Conservation (phyloP, 2,113 vertebrate species). For the Galeopterus variegatus region DNA sequence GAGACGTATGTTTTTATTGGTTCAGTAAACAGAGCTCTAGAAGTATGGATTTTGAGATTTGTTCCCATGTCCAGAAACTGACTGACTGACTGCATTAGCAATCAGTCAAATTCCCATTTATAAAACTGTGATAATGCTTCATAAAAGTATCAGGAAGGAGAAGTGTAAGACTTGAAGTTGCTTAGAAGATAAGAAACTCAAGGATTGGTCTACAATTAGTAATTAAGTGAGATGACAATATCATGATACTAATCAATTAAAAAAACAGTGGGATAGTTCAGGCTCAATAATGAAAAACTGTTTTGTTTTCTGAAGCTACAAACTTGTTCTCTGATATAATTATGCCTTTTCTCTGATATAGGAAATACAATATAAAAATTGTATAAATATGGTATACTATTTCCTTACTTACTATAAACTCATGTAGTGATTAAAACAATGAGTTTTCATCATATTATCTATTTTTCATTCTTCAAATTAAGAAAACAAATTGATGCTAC, state of each 20-base stretch:
- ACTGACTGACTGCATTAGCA: neutral
- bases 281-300: neutral
- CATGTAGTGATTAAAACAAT: constrained; percentile 19
- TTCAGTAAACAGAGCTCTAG: neutral
- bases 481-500: constrained; percentile 35
- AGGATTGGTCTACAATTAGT: neutral
- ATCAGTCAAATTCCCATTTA: neutral
- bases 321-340: neutral
- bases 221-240: neutral
- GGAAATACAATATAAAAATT: constrained; percentile 42
- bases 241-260: neutral
- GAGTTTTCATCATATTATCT: neutral
- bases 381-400: neutral
- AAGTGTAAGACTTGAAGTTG: neutral
- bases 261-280: neutral
- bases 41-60: constrained; percentile 19
- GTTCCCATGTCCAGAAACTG: constrained; percentile 7
- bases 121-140: neutral
- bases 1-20: neutral
- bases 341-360: constrained; percentile 10
- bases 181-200: constrained; percentile 5
- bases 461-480: constrained; percentile 60
- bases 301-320: neutral
- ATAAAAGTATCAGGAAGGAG: neutral
- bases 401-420: constrained; percentile 18